Percentiles rank a stretch among this genome's conserved stretches.
phyloP scores from a whole-genome alignment of 2,113 vertebrate genomes.

The Thomomys bottae region DNA sequence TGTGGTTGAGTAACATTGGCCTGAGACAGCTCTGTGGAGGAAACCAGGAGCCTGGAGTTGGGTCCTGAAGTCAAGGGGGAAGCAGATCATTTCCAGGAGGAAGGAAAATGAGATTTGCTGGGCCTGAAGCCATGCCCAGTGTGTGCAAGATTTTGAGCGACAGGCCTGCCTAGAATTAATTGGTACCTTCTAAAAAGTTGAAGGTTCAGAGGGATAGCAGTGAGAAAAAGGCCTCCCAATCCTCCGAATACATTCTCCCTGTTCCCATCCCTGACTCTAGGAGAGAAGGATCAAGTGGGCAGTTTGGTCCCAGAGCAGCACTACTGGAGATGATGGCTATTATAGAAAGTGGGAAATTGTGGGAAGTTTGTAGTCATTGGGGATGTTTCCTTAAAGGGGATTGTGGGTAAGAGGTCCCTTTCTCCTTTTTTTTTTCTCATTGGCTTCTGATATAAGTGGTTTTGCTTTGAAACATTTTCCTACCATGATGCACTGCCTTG shows the following conservation, averaged over 20 bases:
- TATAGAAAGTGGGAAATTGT: neutral
- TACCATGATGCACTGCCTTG: neutral
- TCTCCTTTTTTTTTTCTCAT: neutral
- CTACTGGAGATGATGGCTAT: neutral
- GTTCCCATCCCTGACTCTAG: neutral
- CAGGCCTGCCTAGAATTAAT: neutral
- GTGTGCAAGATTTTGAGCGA: neutral
- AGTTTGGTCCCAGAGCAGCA: neutral
- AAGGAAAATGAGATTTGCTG: neutral
- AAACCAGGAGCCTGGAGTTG: neutral
- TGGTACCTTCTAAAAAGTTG: neutral
- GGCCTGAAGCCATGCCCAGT: neutral
- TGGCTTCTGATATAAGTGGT: neutral
- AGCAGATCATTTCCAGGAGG: neutral
- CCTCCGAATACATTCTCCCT: neutral
- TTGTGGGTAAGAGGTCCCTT: neutral
- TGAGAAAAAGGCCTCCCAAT: neutral
- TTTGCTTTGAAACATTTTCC: neutral
- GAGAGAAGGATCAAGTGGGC: neutral
- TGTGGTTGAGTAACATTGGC: fast-evolving
- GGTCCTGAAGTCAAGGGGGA: neutral
- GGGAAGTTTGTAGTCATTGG: neutral
- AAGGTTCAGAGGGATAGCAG: neutral
- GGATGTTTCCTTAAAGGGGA: neutral
- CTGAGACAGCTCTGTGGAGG: neutral